phyloP scores from a whole-genome alignment of 2,888 invertebrate species.

The Gisinianus flammeolus region DNA sequence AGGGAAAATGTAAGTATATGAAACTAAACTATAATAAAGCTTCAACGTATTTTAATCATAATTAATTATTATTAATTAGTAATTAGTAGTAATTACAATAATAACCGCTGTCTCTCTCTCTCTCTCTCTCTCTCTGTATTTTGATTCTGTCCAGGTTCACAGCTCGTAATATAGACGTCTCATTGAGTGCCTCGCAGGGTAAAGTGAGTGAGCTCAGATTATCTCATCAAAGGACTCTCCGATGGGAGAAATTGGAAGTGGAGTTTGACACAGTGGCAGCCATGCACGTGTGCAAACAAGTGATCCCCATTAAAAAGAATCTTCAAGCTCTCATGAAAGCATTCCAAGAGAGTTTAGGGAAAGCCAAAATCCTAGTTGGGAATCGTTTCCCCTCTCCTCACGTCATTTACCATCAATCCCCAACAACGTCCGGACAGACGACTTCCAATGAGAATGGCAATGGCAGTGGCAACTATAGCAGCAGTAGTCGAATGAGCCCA shows the following conservation, averaged over 20 bases:
- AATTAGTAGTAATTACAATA: no score
- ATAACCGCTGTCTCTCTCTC: not conserved
- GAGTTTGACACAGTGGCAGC: conserved; percentile 55
- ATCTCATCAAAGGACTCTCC: conserved; percentile 30
- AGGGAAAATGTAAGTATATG: conserved; percentile 64
- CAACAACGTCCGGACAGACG: no score
- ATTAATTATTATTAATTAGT: not conserved
- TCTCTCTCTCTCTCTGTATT: no score
- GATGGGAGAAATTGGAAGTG: conserved; percentile 54
- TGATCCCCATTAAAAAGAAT: conserved; percentile 55
- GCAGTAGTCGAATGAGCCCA: no score
- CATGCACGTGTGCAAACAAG: conserved; percentile 53
- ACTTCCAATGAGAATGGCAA: no score
- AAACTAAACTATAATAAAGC: no score
- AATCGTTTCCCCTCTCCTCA: conserved; percentile 72
- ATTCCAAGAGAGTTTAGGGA: conserved; percentile 52
- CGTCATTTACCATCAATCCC: conserved; percentile 67
- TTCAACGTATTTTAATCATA: not conserved
- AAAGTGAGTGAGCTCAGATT: conserved; percentile 44
- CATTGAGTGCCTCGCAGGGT: conserved; percentile 14
- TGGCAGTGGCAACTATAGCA: no score
- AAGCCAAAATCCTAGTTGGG: conserved; percentile 74
- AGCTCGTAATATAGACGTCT: conserved; percentile 22
- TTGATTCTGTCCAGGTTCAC: conserved; percentile 31
- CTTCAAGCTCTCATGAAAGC: conserved; percentile 48